A percentile compares a stretch with the other conserved stretches of the same genome.
Evolutionary conservation across 2,113 vertebrate genomes (phyloP).

Genomic region (Dipodomys stephensi): DNA sequence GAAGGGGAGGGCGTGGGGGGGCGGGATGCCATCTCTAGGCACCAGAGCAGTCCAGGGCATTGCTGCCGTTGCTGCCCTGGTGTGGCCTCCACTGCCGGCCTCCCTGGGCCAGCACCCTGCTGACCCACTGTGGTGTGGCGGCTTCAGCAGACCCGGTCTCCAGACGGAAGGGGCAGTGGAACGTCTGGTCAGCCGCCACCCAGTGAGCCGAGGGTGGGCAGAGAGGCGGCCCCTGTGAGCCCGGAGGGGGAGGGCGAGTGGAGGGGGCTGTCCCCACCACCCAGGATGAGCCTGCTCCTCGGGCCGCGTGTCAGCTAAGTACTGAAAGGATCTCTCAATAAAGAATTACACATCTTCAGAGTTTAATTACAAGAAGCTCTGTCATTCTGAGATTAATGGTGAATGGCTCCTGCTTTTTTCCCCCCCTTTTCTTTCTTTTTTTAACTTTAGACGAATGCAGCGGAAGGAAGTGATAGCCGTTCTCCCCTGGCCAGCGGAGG

Average conservation of each 20-base stretch:
- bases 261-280: no score
- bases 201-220: accelerated
- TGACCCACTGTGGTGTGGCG: no score
- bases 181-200: accelerated
- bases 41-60: not conserved
- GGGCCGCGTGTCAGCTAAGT: slow-evolving; percentile 14
- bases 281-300: not conserved
- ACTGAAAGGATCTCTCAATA: slow-evolving; percentile 56
- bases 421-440: slow-evolving; percentile 66
- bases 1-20: accelerated
- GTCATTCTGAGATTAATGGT: slow-evolving; percentile 77
- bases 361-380: slow-evolving; percentile 79
- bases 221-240: no score
- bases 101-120: no score
- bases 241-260: accelerated
- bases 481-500: slow-evolving; percentile 68
- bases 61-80: no score
- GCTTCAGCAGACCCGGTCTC: no score
- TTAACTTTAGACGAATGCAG: slow-evolving; percentile 70
- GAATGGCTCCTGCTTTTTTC: not conserved
- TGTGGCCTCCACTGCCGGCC: no score
- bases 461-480: slow-evolving; percentile 61
- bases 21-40: accelerated
- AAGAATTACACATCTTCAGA: slow-evolving; percentile 74
- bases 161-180: no score